Evolutionary conservation across 2,888 invertebrate genomes (phyloP), one percentile per base, ranked within the genome.

Genomic region (Zootermopsis nevadensis): DNA sequence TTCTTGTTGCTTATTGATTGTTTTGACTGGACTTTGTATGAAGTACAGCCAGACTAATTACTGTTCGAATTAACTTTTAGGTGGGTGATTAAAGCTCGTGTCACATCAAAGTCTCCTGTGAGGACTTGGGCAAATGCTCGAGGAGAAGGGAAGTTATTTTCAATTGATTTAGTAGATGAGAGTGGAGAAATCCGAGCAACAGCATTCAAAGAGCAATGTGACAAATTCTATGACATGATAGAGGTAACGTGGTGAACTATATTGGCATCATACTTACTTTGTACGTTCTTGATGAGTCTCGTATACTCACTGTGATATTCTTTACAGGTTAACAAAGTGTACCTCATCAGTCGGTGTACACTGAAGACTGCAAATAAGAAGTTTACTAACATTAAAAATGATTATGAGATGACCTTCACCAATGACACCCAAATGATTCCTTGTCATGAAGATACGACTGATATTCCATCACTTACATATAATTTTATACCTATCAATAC

Each of bases 351-450:
- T 76, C 94, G 94, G 85, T 96, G 96, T 85, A 91, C 92, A 76
- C 89, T 99, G n/a, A 99, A 99, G 89, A 93, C 96, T 1, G 99
- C 99, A 0, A 99, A 99, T 89, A 98, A 98, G 88, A 95, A 96
- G 88, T 99, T 92, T 89, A 92, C 93, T 53, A 92, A 91, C 60
- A 89, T 98, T 10, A 96, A 96, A 86, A 98, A 99, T 88, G 99
- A 99, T 88, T 99, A 99, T 88, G 99, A 99, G 89, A 95, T 99
- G 94, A 95, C 97, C 1, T 94, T 99, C 87, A 93, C 91, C 22
- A 89, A 90, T 12, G 97, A 98, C 74, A 95, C 97, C 0, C 91
- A 90, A 87, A 88, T 93, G 1, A 87, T 89, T 22, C 90, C 89
- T 1, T 92, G 92, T 84, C 72, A 86, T 66, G 94, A 93, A 38